Evolutionary conservation across 2,113 vertebrate species (phyloP).

Genomic region (Campylomormyrus tamandua): DNA sequence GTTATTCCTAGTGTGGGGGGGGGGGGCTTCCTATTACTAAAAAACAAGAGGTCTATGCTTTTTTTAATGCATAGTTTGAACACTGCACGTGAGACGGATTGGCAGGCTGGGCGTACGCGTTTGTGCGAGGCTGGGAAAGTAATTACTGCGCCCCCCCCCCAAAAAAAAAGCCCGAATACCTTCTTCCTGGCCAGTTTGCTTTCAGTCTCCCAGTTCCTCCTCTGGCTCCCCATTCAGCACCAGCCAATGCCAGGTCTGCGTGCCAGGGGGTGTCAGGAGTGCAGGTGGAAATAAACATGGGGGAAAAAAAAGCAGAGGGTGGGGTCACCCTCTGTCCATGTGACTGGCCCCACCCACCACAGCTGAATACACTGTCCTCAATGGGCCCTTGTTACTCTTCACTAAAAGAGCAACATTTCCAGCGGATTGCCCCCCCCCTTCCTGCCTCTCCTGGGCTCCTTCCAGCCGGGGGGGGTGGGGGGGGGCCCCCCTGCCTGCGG

Average conservation of each 20-base stretch:
- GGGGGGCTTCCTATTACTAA: not conserved
- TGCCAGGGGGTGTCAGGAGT: not conserved
- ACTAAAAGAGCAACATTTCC: conserved; percentile 46
- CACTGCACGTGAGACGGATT: not conserved
- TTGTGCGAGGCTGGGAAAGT: not conserved
- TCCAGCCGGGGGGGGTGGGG: no score
- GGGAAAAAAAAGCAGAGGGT: not conserved
- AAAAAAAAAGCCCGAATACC: not conserved
- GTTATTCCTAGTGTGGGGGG: not conserved
- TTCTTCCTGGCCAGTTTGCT: not conserved
- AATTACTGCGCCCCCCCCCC: not conserved
- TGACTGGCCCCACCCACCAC: conserved; percentile 48
- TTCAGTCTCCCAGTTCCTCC: not conserved
- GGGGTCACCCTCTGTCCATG: conserved; percentile 52
- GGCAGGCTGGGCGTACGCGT: not conserved
- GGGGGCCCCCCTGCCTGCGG: no score
- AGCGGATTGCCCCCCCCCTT: no score
- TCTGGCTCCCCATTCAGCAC: not conserved
- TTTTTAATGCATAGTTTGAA: not conserved
- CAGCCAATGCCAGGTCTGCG: not conserved
- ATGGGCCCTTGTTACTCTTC: conserved; percentile 49
- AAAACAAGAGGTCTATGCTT: not conserved
- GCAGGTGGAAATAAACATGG: conserved; percentile 11
- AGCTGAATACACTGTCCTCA: conserved; percentile 62
- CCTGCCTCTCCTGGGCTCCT: no score